Percentiles rank a stretch among this genome's conserved stretches.
Conservation (phyloP, 2,113 vertebrate species). For the Chamaetylas fuelleborni region DNA sequence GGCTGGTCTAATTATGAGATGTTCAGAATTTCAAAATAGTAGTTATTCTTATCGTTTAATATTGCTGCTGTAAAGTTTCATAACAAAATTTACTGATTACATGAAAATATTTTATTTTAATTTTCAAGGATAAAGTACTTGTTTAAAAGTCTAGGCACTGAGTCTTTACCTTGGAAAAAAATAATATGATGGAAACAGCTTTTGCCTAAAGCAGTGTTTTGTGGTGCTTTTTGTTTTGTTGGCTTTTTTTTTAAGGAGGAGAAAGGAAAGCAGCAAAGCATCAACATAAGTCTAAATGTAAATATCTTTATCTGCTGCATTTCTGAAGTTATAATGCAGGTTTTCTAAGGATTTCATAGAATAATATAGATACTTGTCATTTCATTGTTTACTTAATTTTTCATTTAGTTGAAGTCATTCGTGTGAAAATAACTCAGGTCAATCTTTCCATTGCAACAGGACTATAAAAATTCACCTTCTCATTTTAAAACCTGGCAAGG, state of each 20-base stretch:
- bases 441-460: not conserved
- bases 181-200: not conserved
- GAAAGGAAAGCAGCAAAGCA: not conserved
- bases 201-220: not conserved
- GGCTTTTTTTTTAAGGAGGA: not conserved
- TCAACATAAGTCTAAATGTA: not conserved
- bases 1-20: constrained; percentile 87
- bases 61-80: constrained; percentile 64
- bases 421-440: not conserved
- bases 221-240: not conserved
- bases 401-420: not conserved
- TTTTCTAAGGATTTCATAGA: not conserved
- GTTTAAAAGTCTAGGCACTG: constrained; percentile 26
- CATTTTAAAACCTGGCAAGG: not conserved
- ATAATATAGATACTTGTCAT: not conserved
- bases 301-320: not conserved
- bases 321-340: not conserved
- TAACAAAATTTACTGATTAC: constrained; percentile 67
- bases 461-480: not conserved
- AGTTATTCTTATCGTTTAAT: constrained; percentile 77
- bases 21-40: constrained; percentile 82
- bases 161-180: not conserved
- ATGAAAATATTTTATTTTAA: constrained; percentile 67
- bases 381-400: not conserved
- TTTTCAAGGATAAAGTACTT: constrained; percentile 52